Evolutionary conservation across 2,797 vertebrate genomes (phyloP).

Genomic region (Hippocampus kuda): DNA sequence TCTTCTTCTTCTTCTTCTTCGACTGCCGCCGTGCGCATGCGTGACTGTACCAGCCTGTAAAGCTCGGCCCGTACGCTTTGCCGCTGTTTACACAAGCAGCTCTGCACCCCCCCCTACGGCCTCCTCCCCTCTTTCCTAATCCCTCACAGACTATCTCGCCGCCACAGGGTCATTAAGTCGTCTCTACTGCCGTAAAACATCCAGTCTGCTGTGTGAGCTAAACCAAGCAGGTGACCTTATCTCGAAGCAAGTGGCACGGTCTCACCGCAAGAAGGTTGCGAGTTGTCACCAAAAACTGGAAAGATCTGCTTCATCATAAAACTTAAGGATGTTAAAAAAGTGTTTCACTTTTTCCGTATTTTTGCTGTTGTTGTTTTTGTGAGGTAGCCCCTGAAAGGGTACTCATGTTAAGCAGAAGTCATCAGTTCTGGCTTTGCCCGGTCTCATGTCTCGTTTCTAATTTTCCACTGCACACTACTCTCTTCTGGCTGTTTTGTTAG

Average conservation of each 20-base stretch:
- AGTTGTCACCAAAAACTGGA: not conserved
- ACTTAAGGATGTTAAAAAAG: not conserved
- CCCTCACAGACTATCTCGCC: conserved; percentile 16
- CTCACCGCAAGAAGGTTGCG: not conserved
- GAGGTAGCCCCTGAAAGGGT: no score
- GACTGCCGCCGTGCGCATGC: not conserved
- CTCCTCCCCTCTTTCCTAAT: not conserved
- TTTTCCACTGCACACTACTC: no score
- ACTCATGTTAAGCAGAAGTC: no score
- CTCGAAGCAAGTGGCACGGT: not conserved
- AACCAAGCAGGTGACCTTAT: not conserved
- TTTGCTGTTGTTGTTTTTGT: no score
- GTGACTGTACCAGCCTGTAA: not conserved
- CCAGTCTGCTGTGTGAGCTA: not conserved
- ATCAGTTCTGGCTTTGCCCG: no score
- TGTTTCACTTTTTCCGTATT: not conserved
- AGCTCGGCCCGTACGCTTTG: not conserved
- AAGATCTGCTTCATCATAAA: not conserved
- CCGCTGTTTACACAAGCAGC: not conserved
- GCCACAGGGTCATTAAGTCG: conserved; percentile 29
- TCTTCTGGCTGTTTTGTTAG: not conserved
- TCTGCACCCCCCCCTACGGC: not conserved
- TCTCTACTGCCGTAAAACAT: conserved; percentile 8
- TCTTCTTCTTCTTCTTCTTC: conserved; percentile 9
- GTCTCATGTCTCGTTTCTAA: no score